Evolutionary conservation across 2,888 invertebrate species (phyloP).

Genomic region (Gymnoscelis rufifasciata): DNA sequence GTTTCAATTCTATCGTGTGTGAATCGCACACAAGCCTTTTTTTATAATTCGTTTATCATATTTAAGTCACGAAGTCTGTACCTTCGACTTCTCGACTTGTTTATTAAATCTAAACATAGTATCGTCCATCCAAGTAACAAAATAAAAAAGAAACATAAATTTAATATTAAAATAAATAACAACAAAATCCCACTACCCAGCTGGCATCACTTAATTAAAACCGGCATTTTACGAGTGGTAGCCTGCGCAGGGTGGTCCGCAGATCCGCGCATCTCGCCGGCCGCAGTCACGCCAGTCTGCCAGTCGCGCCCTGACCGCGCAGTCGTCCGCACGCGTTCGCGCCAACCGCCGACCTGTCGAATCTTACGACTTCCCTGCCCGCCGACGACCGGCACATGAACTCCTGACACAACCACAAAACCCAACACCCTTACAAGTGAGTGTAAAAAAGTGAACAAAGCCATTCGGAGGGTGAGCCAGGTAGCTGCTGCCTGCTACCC

Average conservation of each 20-base stretch:
- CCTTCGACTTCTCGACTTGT: too few relatives aligned
- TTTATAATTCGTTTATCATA: too few relatives aligned
- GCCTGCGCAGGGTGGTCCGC: slow-evolving; percentile 34
- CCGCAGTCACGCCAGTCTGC: slow-evolving; percentile 1
- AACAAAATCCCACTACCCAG: not conserved
- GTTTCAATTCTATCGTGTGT: too few relatives aligned
- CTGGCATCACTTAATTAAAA: slow-evolving; percentile 3
- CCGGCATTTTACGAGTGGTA: not conserved
- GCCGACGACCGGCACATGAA: slow-evolving; percentile 43
- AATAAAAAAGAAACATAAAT: too few relatives aligned
- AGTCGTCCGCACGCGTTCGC: slow-evolving; percentile 30
- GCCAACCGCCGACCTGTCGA: slow-evolving; percentile 25
- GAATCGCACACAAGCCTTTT: too few relatives aligned
- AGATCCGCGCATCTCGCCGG: slow-evolving; percentile 41
- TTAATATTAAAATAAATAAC: too few relatives aligned
- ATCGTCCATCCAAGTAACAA: too few relatives aligned
- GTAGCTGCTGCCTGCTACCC: slow-evolving; percentile 11
- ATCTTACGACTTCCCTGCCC: slow-evolving; percentile 32
- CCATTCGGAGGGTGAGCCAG: slow-evolving; percentile 9
- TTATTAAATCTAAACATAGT: too few relatives aligned
- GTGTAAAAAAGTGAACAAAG: slow-evolving; percentile 28
- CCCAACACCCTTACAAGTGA: slow-evolving; percentile 48
- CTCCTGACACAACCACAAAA: slow-evolving; percentile 55
- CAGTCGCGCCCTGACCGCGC: slow-evolving; percentile 54
- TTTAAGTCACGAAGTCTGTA: too few relatives aligned